phyloP scores from a whole-genome alignment of 2,113 vertebrate species.

The Bettongia penicillata region DNA sequence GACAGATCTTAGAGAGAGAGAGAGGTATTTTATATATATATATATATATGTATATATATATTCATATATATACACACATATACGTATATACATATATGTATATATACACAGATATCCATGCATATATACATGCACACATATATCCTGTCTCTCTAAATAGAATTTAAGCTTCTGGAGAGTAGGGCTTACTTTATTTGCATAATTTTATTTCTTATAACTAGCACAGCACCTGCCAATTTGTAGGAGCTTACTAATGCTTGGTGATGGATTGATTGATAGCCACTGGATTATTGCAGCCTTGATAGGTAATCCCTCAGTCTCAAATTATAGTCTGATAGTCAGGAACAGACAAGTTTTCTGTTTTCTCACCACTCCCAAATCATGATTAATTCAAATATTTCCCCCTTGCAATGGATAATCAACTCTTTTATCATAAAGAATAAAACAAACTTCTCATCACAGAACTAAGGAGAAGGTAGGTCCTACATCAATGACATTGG shows the following conservation, averaged over 20 bases:
- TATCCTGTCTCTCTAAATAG: background rate
- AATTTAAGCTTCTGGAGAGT: background rate
- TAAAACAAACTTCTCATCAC: background rate
- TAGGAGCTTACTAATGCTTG: background rate
- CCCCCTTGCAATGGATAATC: background rate
- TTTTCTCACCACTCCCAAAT: background rate
- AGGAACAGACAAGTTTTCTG: background rate
- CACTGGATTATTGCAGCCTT: background rate
- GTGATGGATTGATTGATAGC: background rate
- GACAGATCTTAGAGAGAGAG: background rate
- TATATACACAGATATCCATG: background rate
- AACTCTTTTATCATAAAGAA: background rate
- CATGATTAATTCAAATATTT: background rate
- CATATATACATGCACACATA: background rate
- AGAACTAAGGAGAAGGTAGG: background rate
- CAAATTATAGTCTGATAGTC: background rate
- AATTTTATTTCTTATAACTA: background rate
- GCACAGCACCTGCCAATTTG: background rate
- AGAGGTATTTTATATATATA: background rate
- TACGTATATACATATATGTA: background rate
- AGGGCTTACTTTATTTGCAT: background rate
- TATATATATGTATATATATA: background rate
- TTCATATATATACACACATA: too few relatives aligned
- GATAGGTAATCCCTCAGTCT: background rate
- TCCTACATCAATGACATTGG: background rate